Evolutionary conservation across 2,113 vertebrate genomes (phyloP).

Genomic region (Nyctibius bracteatus): DNA sequence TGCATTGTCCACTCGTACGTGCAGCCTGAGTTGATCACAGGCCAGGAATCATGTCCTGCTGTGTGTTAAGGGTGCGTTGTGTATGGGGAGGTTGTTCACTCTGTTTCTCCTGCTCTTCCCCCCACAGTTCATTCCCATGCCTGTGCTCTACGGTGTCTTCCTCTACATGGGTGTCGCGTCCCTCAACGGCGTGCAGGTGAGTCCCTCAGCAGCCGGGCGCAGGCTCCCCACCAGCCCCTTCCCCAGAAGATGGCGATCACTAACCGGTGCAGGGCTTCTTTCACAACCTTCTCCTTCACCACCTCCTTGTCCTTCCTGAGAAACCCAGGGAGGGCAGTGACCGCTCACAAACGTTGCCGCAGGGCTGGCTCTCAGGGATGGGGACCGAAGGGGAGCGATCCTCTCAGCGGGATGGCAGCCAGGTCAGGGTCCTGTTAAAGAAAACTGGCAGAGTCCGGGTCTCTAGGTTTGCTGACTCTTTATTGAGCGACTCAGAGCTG

Average conservation of each 20-base stretch:
- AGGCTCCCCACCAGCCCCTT: background rate
- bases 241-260: background rate
- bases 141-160: conserved; percentile 83
- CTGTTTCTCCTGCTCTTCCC: background rate
- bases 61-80: fast-evolving
- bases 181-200: conserved; percentile 82
- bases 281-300: background rate
- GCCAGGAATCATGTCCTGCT: background rate
- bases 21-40: fast-evolving
- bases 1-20: fast-evolving
- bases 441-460: no score
- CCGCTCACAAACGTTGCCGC: background rate
- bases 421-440: no score
- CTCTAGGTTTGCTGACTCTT: no score
- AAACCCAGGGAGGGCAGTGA: background rate
- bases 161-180: conserved; percentile 85
- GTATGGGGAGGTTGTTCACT: background rate
- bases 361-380: no score
- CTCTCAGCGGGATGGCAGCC: background rate
- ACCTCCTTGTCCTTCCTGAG: background rate
- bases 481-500: no score
- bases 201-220: background rate
- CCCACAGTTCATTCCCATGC: conserved; percentile 82
- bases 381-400: background rate
- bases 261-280: background rate